Base-by-base conservation (phyloP, 2,113 vertebrate genomes). In the Oreochromis spilurus region DNA sequence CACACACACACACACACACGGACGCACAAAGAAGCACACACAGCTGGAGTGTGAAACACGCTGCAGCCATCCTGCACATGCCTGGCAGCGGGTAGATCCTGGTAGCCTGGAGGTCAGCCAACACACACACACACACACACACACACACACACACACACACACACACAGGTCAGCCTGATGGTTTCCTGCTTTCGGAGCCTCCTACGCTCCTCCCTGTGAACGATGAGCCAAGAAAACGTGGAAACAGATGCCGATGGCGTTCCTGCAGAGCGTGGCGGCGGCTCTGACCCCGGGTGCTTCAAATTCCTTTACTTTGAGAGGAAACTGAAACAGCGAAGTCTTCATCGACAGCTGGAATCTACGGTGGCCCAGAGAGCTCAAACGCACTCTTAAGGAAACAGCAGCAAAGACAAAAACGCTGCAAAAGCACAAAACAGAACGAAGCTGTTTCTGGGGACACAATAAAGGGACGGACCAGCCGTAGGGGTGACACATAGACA, bases 81-180 rank as follows among this genome's bases (percentile, higher is more conserved):
- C 87, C 88, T 88, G 87, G 84, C 87, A 83, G 45, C 8, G 9
- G 9, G 75, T 54, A 7, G 54, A 85, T 85, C 40, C 84, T 80
- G 75, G 85, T 48, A 82, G 78, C 65, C 45, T 88, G 91, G 91
- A 90, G 82, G 84, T 90, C 67, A 87, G 84, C 91, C 88, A 88
- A 78, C 38, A 81, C 65, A 52, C 72, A 77, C 60, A 54, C 53
- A 77, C 53, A 54, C 85, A 57, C 26, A 52, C 45, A 29, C 65
- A 34, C n/a, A 77, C 29, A 43, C 70, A 40, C 77, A 60, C 65
- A 14, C 85, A 24, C 19, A 38, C 40, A n/a, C 52, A 58, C 65
- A 31, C 38, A 53, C 54, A 62, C 10, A 60, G 65, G 57, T 88
- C 84, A 86, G 77, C 57, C 36, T 52, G 50, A 86, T 75, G 26